A percentile compares a stretch with the other conserved stretches of the same genome.
phyloP scores from a whole-genome alignment of 2,113 vertebrate genomes.

The cattle (Bos taurus) region DNA sequence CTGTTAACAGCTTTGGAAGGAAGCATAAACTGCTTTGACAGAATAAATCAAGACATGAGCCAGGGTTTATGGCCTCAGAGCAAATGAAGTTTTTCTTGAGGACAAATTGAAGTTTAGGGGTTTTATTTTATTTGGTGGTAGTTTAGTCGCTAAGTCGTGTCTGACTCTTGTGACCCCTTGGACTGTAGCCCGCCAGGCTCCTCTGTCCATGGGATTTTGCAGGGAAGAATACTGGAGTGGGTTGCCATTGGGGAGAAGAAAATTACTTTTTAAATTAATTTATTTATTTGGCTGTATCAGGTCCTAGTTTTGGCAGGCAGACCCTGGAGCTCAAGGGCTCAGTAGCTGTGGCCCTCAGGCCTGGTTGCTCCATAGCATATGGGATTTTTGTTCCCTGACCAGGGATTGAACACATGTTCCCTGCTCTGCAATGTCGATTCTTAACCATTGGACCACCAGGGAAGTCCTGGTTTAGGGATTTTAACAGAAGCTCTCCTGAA shows the following conservation, averaged over 20 bases:
- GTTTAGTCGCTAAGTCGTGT: rapidly evolving
- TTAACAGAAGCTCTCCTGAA: neutral
- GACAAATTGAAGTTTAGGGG: neutral
- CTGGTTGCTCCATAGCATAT: neutral
- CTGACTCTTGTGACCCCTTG: neutral
- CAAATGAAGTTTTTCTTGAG: neutral
- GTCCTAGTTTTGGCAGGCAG: neutral
- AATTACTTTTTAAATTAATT: neutral
- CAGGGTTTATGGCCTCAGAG: neutral
- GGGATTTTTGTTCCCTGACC: neutral
- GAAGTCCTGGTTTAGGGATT: neutral
- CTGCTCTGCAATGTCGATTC: neutral
- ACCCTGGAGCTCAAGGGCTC: neutral
- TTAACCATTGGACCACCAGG: neutral
- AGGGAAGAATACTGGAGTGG: neutral
- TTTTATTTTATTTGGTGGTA: neutral
- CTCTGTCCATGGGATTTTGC: neutral
- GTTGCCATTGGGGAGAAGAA: neutral
- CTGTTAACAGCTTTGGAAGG: neutral
- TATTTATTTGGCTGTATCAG: neutral
- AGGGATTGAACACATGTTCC: neutral
- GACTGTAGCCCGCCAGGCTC: neutral
- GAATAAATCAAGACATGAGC: neutral
- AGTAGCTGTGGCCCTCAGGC: neutral
- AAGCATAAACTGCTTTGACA: neutral